Evolutionary conservation across 2,888 invertebrate species (phyloP).

Genomic region (Endotricha flammealis): DNA sequence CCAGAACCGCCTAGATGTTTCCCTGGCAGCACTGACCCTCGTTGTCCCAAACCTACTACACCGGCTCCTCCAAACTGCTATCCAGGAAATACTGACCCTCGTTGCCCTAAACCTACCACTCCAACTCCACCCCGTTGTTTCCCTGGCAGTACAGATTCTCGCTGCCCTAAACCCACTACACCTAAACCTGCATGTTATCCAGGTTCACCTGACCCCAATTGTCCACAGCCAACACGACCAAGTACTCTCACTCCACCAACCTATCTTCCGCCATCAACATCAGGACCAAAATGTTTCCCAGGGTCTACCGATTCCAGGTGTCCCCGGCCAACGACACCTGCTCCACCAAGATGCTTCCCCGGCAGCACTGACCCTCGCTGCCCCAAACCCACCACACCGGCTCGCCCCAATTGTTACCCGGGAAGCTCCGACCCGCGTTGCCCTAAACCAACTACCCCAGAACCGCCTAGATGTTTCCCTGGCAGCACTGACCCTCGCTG

Average conservation of each 20-base stretch:
- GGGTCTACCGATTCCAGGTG: slow-evolving; percentile 13
- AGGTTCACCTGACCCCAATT: slow-evolving; percentile 37
- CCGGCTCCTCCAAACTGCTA: slow-evolving; percentile 34
- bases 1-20: slow-evolving; percentile 26
- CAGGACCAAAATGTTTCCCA: not conserved
- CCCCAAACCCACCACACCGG: not conserved
- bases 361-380: slow-evolving; percentile 4
- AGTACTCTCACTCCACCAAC: slow-evolving; percentile 30
- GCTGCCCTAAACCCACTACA: slow-evolving; percentile 37
- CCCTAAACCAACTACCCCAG: slow-evolving; percentile 8
- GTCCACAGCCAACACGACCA: slow-evolving; percentile 34
- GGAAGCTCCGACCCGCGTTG: slow-evolving; percentile 9
- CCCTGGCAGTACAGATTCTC: slow-evolving; percentile 27
- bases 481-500: slow-evolving; percentile 16
- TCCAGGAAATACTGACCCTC: slow-evolving; percentile 34
- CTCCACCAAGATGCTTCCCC: slow-evolving; percentile 3
- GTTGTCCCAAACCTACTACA: slow-evolving; percentile 37
- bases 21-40: slow-evolving; percentile 40
- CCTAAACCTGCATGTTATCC: slow-evolving; percentile 24
- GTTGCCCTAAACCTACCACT: slow-evolving; percentile 30
- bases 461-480: slow-evolving; percentile 20
- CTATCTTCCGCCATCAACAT: slow-evolving; percentile 7
- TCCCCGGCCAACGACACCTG: slow-evolving; percentile 20
- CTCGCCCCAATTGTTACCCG: slow-evolving; percentile 1
- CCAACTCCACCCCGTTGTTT: slow-evolving; percentile 19